phyloP scores from a whole-genome alignment of 2,113 vertebrate genomes.

The Callithrix jacchus region DNA sequence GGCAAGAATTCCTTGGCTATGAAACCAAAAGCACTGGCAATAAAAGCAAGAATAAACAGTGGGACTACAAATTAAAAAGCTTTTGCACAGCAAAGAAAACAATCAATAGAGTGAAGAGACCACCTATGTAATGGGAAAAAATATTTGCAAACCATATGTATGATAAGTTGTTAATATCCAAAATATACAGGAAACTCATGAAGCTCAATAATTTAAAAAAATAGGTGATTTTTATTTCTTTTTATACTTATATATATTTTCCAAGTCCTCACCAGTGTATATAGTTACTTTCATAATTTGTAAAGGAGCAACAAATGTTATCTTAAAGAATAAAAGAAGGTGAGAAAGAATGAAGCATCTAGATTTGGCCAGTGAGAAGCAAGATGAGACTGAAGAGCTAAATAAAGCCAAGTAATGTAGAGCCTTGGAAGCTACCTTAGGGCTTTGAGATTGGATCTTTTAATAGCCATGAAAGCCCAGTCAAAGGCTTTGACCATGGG shows the following conservation, averaged over 20 bases:
- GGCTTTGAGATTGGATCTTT: not conserved
- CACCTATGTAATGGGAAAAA: not conserved
- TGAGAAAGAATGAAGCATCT: not conserved
- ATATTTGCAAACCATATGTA: not conserved
- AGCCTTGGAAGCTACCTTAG: not conserved
- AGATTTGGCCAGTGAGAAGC: not conserved
- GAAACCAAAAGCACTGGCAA: not conserved
- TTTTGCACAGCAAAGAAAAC: not conserved
- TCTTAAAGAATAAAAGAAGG: not conserved
- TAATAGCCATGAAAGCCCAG: not conserved
- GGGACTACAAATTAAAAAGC: not conserved
- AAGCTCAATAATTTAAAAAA: not conserved
- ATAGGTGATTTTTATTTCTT: slow-evolving; percentile 18
- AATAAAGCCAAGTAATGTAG: not conserved
- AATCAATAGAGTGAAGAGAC: not conserved
- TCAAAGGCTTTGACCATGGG: not conserved
- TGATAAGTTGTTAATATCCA: not conserved
- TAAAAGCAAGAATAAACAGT: not conserved
- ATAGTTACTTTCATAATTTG: slow-evolving; percentile 4
- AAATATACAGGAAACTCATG: not conserved
- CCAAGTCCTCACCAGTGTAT: not conserved
- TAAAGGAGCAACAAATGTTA: not conserved
- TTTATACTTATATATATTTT: slow-evolving; percentile 25
- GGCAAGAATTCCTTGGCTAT: not conserved
- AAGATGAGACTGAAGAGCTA: not conserved